Base-by-base conservation (phyloP, 1,140 invertebrate species). In the Drosophila yakuba region DNA sequence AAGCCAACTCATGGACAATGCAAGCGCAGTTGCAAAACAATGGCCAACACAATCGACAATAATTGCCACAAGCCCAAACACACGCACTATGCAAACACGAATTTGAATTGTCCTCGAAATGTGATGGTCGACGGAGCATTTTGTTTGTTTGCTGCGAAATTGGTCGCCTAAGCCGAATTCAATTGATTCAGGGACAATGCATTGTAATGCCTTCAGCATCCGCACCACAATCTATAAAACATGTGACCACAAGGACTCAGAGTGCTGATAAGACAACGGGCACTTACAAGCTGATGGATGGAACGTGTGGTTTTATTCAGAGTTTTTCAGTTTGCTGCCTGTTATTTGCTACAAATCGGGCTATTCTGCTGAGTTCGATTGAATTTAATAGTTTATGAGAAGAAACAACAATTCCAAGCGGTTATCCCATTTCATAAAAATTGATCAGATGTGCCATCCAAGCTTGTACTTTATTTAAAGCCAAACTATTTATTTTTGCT, bases 41-140 rank as follows among this genome's bases (percentile, higher is more conserved):
- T 81, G 55, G 60, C 64, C 76, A 71, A 58, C 43, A 39, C 76
- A 85, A 84, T 80, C 77, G 74, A 63, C 69, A 56, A 54, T 85
- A 85, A 84, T 81, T 75, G 82, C 78, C 63, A 71, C 58, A 62
- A 67, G 43, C 68, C 54, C 50, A 74, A 57, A 71, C 28, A 51
- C 28, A 51, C 28, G 54, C 45, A 63, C 55, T 36, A 35, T 36
- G 47, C 51, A 75, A 48, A 72, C 35, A 47, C 52, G 36, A 39
- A 39, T 41, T 23, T 36, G 36, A 48, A 56, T 47, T 57, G 78
- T 59, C 62, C 55, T 47, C 39, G 41, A 57, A 32, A 59, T 61
- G 47, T 45, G 51, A 32, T 39, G 45, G 44, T 14, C 58, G 8
- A 51, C 20, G 56, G 25, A 52, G 44, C 41, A 36, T n/a, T 75